Percentiles rank a stretch among this genome's conserved stretches.
Evolutionary conservation across 2,888 invertebrate species (phyloP).

Genomic region (Drosophila testacea): DNA sequence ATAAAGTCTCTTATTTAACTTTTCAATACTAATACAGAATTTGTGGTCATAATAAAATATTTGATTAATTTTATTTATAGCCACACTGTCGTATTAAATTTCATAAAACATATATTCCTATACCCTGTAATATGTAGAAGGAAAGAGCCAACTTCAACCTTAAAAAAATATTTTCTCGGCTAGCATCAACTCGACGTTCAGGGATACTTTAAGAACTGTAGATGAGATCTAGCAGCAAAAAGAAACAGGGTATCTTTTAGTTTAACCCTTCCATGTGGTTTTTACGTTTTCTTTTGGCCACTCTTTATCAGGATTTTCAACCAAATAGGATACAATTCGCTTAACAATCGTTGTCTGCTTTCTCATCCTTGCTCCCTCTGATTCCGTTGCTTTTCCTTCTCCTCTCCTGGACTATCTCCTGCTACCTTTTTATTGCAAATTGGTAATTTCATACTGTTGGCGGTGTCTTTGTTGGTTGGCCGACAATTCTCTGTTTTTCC

Average conservation of each 20-base stretch:
- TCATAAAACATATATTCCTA: too few species aligned
- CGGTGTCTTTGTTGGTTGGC: slow-evolving; percentile 64
- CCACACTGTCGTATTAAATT: too few species aligned
- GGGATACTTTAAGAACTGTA: too few species aligned
- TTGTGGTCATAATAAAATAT: too few species aligned
- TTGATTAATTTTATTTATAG: too few species aligned
- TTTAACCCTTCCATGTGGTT: neutral
- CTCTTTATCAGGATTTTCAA: slow-evolving; percentile 16
- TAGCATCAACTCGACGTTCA: too few species aligned
- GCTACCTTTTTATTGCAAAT: slow-evolving; percentile 56
- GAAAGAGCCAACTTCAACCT: too few species aligned
- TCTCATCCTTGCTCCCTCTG: slow-evolving; percentile 36
- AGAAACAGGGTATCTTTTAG: neutral
- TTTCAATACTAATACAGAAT: too few species aligned
- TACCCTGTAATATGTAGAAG: too few species aligned
- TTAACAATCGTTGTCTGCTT: slow-evolving; percentile 45
- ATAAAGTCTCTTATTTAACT: too few species aligned
- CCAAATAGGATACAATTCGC: slow-evolving; percentile 53
- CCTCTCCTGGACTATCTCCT: slow-evolving; percentile 5
- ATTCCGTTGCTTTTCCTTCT: slow-evolving; percentile 1
- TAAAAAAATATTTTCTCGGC: too few species aligned
- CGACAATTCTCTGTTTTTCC: slow-evolving; percentile 36
- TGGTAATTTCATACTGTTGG: slow-evolving; percentile 84
- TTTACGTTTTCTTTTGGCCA: slow-evolving; percentile 1
- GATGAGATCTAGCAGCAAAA: neutral